Conservation (phyloP, 2,888 invertebrate genomes). For the Fragum whitleyi region DNA sequence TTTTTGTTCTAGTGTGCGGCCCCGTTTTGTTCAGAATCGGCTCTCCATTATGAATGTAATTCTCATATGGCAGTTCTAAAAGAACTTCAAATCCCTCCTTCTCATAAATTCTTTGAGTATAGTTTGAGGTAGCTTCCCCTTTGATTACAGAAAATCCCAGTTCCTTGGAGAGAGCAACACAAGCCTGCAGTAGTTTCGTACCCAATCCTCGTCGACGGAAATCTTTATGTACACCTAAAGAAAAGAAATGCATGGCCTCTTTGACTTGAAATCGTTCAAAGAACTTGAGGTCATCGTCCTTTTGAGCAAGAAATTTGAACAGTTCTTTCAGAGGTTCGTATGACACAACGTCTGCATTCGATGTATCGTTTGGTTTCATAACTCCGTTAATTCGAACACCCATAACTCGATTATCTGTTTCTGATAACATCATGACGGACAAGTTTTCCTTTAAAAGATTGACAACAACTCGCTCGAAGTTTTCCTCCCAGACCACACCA, state of each 20-base stretch:
- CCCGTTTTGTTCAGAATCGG: conserved; percentile 52
- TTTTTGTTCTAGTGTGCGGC: conserved; percentile 48
- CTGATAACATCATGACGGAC: conserved; percentile 55
- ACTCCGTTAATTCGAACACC: conserved; percentile 50
- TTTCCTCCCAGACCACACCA: conserved; percentile 51
- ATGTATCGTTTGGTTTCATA: conserved; percentile 28
- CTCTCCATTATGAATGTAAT: conserved; percentile 47
- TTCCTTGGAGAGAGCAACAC: conserved; percentile 47
- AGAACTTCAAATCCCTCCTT: conserved; percentile 50
- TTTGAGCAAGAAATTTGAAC: conserved; percentile 48
- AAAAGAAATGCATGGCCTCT: conserved; percentile 57
- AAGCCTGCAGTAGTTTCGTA: conserved; percentile 44
- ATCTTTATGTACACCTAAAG: conserved; percentile 54
- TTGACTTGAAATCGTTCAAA: conserved; percentile 36
- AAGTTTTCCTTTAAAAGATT: conserved; percentile 38
- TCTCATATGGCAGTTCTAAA: conserved; percentile 47
- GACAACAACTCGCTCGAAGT: conserved; percentile 36
- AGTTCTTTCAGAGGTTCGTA: conserved; percentile 48
- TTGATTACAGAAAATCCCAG: conserved; percentile 57
- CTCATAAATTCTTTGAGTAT: conserved; percentile 60
- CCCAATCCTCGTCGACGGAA: conserved; percentile 56
- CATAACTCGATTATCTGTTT: conserved; percentile 53
- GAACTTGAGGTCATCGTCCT: conserved; percentile 46
- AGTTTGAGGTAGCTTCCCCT: conserved; percentile 58
- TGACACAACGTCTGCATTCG: conserved; percentile 9